Percentiles rank a stretch among this genome's conserved stretches.
Conservation (phyloP, 2,113 vertebrate species). For the Scomber japonicus region DNA sequence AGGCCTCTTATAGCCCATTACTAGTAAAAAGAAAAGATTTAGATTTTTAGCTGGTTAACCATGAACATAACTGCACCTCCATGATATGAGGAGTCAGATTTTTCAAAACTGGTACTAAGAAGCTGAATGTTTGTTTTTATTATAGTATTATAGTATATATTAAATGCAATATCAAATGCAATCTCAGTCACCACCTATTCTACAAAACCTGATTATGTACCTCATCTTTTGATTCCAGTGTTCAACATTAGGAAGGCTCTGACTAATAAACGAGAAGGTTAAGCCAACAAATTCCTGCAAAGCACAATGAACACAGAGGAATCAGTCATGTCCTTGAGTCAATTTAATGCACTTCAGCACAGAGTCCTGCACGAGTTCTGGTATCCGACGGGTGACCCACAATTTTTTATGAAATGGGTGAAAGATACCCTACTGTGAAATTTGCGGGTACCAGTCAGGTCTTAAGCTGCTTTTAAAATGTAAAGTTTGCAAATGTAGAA, state of each 20-base stretch:
- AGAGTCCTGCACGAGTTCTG: too few species aligned
- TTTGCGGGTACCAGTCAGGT: too few species aligned
- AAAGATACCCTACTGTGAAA: too few species aligned
- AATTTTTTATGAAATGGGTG: too few species aligned
- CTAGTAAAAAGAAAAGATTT: not conserved
- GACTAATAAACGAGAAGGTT: not conserved
- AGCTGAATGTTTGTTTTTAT: not conserved
- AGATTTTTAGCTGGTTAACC: not conserved
- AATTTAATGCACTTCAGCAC: not conserved
- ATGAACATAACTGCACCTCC: not conserved
- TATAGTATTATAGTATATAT: not conserved
- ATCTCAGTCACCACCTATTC: not conserved
- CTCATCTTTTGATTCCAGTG: not conserved
- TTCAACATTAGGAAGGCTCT: not conserved
- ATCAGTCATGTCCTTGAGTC: not conserved
- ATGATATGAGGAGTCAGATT: not conserved
- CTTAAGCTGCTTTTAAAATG: too few species aligned
- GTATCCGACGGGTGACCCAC: too few species aligned
- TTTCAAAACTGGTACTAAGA: not conserved
- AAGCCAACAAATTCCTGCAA: not conserved
- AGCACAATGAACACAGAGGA: conserved; percentile 10
- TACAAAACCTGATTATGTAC: not conserved
- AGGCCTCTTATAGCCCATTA: conserved; percentile 10
- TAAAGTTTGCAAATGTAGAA: too few species aligned
- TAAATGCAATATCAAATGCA: not conserved